Evolutionary conservation across 2,888 invertebrate species (phyloP).

Genomic region (Anaspis maculata): DNA sequence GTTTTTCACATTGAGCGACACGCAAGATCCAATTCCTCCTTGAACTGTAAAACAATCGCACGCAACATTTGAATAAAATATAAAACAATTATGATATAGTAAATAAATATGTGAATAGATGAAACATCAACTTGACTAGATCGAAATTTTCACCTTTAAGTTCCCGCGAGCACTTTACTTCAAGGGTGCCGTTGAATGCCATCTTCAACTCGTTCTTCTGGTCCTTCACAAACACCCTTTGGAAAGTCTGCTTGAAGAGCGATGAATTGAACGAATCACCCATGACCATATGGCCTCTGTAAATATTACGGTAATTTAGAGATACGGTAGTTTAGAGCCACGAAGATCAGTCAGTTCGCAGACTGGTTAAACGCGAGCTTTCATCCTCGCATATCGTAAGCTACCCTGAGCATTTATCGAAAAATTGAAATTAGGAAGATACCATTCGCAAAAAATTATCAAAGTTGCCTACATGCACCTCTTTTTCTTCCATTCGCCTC

Average conservation of each 20-base stretch:
- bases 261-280: conserved; percentile 99
- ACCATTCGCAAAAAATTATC: too few species aligned
- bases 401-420: too few species aligned
- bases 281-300: conserved; percentile 97
- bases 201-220: conserved; percentile 86
- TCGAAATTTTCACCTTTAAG: conserved; percentile 73
- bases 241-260: conserved; percentile 98
- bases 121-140: conserved; percentile 2
- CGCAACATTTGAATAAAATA: not conserved
- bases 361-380: too few species aligned
- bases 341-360: not conserved
- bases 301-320: conserved; percentile 33
- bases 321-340: not conserved
- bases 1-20: conserved; percentile 86
- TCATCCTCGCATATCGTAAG: too few species aligned
- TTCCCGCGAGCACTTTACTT: conserved; percentile 94
- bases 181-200: conserved; percentile 96
- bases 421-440: too few species aligned
- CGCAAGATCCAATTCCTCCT: conserved; percentile 95
- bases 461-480: too few species aligned
- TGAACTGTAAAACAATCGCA: conserved; percentile 50
- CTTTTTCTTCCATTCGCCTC: too few species aligned
- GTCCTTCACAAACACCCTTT: conserved; percentile 91
- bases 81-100: not conserved
- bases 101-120: conserved; percentile 1